Evolutionary conservation across 2,888 invertebrate species (phyloP), one percentile per base, ranked within the genome.

Genomic region (Alcis repandata): DNA sequence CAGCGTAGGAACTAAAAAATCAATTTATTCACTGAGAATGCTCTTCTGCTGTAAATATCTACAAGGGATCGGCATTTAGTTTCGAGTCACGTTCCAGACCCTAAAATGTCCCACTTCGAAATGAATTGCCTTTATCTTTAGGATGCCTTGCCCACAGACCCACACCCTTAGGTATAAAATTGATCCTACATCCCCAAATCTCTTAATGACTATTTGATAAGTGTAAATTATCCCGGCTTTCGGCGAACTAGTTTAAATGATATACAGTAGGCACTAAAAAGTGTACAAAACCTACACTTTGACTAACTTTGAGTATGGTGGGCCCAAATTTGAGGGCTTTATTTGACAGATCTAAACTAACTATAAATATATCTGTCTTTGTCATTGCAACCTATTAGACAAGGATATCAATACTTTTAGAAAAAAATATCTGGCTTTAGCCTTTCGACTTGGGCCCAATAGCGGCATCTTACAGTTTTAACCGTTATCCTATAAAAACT

Each of bases 11-110:
- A 40, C 33, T 38, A 49, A 11, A 8, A 19, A 52, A 63, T 72
- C 65, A 51, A 77, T 79, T 79, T 77, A 78, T 80, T 68, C 72
- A 67, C 77, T 52, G n/a, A 32, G 38, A 59, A 45, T 38, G 11
- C 20, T 27, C 17, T 11, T 8, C 45, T 45, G 8, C 20, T n/a
- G 20, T 36, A 59, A 52, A 43, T 52, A 59, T 45, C 32, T 41
- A 62, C 46, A 38, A 61, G 27, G 52, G 52, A 20, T 41, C 40
- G 15, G 57, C 52, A 32, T 63, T 58, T 48, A 22, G 53, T 59
- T 63, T 58, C 63, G n/a, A 48, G 58, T 59, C 63, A 63, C 63
- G 63, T 53, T 58, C 46, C 32, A 41, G 59, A 7, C 41, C 59
- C 41, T 36, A 41, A 43, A 59, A 54, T 54, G 40, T 49, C 59